These are phyloP conservation scores for Dryobota labecula DNA, from an alignment of 2,888 invertebrate species.

Conservation along the genomic window DNA sequence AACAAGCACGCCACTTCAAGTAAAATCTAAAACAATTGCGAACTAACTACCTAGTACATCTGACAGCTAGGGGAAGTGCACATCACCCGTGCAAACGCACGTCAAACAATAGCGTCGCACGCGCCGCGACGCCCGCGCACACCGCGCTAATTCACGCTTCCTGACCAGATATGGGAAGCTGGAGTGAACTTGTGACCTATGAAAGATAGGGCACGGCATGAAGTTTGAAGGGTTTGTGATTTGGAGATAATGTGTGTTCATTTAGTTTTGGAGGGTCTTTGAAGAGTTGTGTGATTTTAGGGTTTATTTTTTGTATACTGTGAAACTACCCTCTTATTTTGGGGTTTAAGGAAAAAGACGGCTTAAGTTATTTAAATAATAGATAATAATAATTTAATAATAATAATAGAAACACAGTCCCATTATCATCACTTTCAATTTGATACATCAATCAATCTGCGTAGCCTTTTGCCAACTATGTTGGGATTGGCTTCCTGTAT, in stretches of 20 bases:
- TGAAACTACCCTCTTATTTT: background rate
- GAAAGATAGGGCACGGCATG: slow-evolving; percentile 72
- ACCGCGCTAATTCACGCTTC: slow-evolving; percentile 75
- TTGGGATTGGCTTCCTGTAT: too few species aligned
- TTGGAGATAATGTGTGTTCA: slow-evolving; percentile 55
- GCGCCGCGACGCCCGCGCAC: slow-evolving; percentile 66
- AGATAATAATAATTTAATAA: too few species aligned
- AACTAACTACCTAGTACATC: slow-evolving; percentile 49
- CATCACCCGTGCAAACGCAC: slow-evolving; percentile 55
- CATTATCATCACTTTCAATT: too few species aligned
- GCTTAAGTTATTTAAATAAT: too few species aligned
- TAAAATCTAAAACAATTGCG: slow-evolving; percentile 33
- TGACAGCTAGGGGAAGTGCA: slow-evolving; percentile 63
- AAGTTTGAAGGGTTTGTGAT: slow-evolving; percentile 49
- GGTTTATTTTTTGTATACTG: background rate
- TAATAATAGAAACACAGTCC: too few species aligned
- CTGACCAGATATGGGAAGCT: slow-evolving; percentile 62
- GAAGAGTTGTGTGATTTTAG: background rate
- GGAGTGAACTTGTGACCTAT: slow-evolving; percentile 59
- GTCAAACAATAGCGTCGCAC: slow-evolving; percentile 69
- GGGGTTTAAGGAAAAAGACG: background rate
- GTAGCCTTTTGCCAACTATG: too few species aligned
- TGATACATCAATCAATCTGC: too few species aligned
- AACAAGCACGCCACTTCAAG: background rate
- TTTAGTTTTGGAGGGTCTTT: slow-evolving; percentile 32